Percentiles rank a stretch among this genome's conserved stretches.
Conservation (phyloP, 2,797 vertebrate species). For the Chelon labrosus region DNA sequence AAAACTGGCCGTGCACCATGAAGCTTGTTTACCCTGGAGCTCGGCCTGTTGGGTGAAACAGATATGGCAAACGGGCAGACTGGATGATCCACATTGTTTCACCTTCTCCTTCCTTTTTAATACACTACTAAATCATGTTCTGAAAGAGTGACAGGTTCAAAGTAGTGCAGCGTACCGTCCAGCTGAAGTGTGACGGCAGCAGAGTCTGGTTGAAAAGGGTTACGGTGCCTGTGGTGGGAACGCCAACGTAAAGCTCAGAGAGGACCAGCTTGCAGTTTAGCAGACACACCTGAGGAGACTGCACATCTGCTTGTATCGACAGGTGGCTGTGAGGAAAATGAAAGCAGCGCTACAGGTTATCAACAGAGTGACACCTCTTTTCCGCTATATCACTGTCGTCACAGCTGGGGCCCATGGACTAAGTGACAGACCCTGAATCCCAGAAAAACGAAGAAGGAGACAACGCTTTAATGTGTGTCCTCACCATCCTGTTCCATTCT, state of each 20-base stretch:
- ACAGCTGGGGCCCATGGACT: neutral
- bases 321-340: conserved; percentile 85
- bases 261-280: conserved; percentile 84
- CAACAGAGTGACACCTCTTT: neutral
- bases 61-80: neutral
- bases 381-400: neutral
- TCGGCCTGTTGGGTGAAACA: conserved; percentile 51
- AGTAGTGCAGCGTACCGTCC: conserved; percentile 74
- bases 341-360: conserved; percentile 12
- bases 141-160: too few species aligned
- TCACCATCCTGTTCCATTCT: conserved; percentile 90
- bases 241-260: conserved; percentile 86
- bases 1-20: conserved; percentile 79
- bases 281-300: conserved; percentile 88
- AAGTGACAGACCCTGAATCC: neutral
- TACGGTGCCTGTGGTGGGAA: conserved; percentile 74
- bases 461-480: conserved; percentile 13
- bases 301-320: conserved; percentile 89
- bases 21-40: conserved; percentile 85
- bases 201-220: conserved; percentile 91
- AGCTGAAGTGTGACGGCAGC: conserved; percentile 88
- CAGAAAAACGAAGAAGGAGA: neutral
- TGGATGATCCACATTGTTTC: neutral
- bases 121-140: too few species aligned
- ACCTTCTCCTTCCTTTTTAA: too few species aligned